These are phyloP conservation scores for Amphimallon solstitiale DNA, from an alignment of 2,888 invertebrate genomes.

Conservation along the genomic window DNA sequence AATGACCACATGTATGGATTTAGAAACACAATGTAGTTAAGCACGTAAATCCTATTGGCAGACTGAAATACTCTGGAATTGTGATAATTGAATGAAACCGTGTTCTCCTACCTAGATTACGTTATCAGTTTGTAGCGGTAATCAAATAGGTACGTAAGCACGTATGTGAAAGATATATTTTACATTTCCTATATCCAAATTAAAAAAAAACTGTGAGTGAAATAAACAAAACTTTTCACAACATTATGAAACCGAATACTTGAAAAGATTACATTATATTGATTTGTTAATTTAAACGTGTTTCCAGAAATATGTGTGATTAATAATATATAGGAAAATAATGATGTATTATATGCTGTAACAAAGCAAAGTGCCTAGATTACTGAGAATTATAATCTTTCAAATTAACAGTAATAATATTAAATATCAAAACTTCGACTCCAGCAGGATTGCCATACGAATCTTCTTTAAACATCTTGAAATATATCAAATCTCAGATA, in stretches of 20 bases:
- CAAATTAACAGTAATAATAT: too few species aligned
- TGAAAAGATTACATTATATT: not conserved
- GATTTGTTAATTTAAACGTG: not conserved
- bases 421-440: too few species aligned
- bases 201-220: not conserved
- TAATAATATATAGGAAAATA: too few species aligned
- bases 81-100: too few species aligned
- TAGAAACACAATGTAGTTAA: not conserved
- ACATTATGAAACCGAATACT: not conserved
- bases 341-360: too few species aligned
- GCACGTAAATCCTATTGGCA: not conserved
- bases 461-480: too few species aligned
- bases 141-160: not conserved
- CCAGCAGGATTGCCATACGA: too few species aligned
- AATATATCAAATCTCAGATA: too few species aligned
- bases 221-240: not conserved
- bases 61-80: conserved; percentile 3
- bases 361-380: too few species aligned
- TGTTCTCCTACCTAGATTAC: not conserved
- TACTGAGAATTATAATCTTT: too few species aligned
- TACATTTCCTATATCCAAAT: not conserved
- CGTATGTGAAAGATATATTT: too few species aligned
- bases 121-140: conserved; percentile 20
- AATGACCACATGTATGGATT: not conserved
- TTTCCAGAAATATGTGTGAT: too few species aligned